phyloP scores from a whole-genome alignment of 2,113 vertebrate species.

The Isichthys henryi region DNA sequence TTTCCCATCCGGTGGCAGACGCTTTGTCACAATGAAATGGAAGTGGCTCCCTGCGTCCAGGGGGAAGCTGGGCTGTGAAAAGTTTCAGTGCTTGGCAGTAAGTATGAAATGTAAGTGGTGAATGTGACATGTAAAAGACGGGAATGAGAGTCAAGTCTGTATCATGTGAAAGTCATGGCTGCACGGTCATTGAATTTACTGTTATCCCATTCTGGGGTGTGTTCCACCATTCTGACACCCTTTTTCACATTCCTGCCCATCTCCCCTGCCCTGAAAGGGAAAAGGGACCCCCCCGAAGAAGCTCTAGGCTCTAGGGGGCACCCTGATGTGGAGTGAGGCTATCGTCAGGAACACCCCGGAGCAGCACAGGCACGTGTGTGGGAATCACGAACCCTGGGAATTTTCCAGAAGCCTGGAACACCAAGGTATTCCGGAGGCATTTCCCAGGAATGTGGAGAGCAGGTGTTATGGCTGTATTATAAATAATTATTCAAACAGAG shows the following conservation, averaged over 20 bases:
- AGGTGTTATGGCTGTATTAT: background rate
- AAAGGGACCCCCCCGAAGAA: background rate
- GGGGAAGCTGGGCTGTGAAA: background rate
- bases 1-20: background rate
- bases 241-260: background rate
- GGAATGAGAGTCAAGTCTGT: background rate
- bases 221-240: background rate
- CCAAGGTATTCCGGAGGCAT: conserved; percentile 21
- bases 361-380: background rate
- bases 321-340: background rate
- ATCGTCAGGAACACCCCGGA: background rate
- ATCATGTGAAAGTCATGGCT: background rate
- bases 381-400: background rate
- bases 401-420: background rate
- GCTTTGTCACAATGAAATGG: background rate
- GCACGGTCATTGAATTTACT: background rate
- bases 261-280: background rate
- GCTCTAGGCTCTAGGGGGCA: background rate
- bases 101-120: background rate
- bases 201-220: background rate
- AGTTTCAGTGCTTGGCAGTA: background rate
- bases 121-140: conserved; percentile 13
- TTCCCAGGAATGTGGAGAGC: background rate
- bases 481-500: background rate
- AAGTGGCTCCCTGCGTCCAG: background rate